Percentiles rank a stretch among this genome's conserved stretches.
phyloP scores from a whole-genome alignment of 1,140 invertebrate species.

The Atopsyche davidsoni region DNA sequence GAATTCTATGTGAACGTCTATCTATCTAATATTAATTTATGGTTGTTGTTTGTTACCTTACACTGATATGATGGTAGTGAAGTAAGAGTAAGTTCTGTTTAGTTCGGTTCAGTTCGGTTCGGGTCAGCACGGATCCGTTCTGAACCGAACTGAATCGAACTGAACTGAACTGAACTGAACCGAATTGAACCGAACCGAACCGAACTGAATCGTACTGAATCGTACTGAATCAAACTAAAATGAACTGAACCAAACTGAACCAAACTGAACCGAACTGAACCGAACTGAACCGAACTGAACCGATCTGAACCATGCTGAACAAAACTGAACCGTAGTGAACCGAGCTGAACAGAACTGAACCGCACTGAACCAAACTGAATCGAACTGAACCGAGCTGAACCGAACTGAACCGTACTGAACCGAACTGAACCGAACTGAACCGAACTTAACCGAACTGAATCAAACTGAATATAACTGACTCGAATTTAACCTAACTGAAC shows the following conservation, averaged over 20 bases:
- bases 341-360: conserved; percentile 41
- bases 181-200: no score
- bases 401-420: conserved; percentile 34
- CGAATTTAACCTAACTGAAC: conserved; percentile 23
- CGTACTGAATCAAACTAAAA: no score
- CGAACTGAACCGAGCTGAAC: conserved; percentile 21
- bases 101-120: no score
- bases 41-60: no score
- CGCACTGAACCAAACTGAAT: conserved; percentile 26
- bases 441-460: conserved; percentile 29
- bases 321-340: conserved; percentile 24
- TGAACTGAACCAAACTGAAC: conserved; percentile 35
- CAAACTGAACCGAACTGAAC: conserved; percentile 33
- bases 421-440: conserved; percentile 37
- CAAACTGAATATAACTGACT: conserved; percentile 27
- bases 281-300: conserved; percentile 28
- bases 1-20: no score
- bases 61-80: no score
- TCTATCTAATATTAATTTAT: no score
- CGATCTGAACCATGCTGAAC: conserved; percentile 19
- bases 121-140: no score
- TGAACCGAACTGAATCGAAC: no score
- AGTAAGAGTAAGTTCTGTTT: no score
- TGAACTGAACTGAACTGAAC: no score
- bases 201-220: no score